phyloP scores from a whole-genome alignment of 2,797 vertebrate species.

The Rhinogobio ventralis region DNA sequence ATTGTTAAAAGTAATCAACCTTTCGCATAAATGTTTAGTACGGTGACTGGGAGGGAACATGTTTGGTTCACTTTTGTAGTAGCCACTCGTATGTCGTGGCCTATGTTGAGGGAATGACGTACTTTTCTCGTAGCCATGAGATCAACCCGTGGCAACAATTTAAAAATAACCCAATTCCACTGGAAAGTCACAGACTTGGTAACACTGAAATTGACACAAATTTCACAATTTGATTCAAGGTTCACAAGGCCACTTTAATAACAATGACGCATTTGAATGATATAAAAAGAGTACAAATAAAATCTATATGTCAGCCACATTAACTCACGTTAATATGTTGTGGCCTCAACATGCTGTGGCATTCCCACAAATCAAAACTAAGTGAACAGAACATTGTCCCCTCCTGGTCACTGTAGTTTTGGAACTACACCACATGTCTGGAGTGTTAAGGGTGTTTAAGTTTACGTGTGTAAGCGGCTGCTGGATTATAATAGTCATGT shows the following conservation, averaged over 20 bases:
- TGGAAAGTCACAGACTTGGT: neutral
- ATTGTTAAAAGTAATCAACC: neutral
- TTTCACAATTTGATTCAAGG: neutral
- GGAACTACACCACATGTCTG: neutral
- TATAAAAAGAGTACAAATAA: neutral
- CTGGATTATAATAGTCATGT: conserved; percentile 5
- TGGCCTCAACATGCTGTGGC: neutral
- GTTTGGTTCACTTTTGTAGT: neutral
- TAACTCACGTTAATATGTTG: neutral
- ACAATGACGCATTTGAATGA: neutral
- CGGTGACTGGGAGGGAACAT: neutral
- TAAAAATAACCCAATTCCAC: neutral
- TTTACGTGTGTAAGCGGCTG: neutral
- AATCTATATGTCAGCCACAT: neutral
- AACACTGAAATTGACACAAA: neutral
- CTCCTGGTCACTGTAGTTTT: neutral
- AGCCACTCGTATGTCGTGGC: neutral
- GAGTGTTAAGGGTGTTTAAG: conserved; percentile 1
- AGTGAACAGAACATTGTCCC: neutral
- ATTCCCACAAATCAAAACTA: neutral
- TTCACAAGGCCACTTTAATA: neutral
- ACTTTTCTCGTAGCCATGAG: no score
- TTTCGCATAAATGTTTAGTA: neutral
- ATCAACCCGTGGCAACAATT: neutral
- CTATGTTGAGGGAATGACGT: no score